Evolutionary conservation across 2,888 invertebrate genomes (phyloP), one percentile per base, ranked within the genome.

Genomic region (Dione vanillae): DNA sequence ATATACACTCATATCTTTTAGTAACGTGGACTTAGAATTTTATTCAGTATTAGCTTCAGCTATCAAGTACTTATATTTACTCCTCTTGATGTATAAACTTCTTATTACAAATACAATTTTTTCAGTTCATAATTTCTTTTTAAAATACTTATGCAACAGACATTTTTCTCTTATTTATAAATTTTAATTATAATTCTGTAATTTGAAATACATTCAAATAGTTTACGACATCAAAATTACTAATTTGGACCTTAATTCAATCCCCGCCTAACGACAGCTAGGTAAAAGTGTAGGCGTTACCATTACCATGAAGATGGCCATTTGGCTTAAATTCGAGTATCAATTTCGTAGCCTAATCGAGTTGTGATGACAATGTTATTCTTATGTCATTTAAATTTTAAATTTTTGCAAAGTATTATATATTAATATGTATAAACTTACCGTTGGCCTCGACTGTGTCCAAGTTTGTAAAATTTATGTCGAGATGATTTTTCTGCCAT

Each of bases 301-400:
- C 49, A 67, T 67, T 49, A 52, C 70, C 67, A 70, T 70, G 69
- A 72, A 72, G 70, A 70, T 61, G 72, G 65, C 70, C 70, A 70
- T 74, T 74, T 74, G 62, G 70, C 67, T 68, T 67, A 70, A 74
- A 70, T 67, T 72, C 65, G 51, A 70, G 61, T 74, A 61, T 74
- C 72, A 68, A 74, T 72, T 72, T 72, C 47, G 62, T 45, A 49
- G 65, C 72, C 70, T 70, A 72, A 74, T 74, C 71, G 66, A 74
- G 43, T 74, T 74, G 71, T 64, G 73, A 74, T 72, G 70, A 72
- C 65, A 70, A 65, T 74, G 65, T 69, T 67, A 74, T 62, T 62
- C 71, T 69, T 65, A 67, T 65, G 67, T 52, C 47, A 37, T 35
- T 56, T 37, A 56, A 37, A 12, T 40, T 40, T 56, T 56, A 37